These are phyloP conservation scores for Megatriorchis doriae DNA, from an alignment of 2,113 vertebrate genomes.

Conservation along the genomic window DNA sequence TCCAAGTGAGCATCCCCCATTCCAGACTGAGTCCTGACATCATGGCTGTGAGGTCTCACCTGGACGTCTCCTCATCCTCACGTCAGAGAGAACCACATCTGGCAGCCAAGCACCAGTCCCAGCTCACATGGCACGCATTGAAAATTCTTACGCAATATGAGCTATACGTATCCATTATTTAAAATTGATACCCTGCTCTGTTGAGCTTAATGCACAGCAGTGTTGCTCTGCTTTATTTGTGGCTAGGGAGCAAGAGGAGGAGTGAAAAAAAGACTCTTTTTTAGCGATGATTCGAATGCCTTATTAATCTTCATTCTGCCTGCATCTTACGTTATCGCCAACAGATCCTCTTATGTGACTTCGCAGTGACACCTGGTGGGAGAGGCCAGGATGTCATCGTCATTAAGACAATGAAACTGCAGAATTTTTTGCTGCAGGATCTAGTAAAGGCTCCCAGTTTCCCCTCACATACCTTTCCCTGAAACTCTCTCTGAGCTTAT, in stretches of 20 bases:
- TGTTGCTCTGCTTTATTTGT: background rate
- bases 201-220: background rate
- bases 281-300: background rate
- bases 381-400: slow-evolving; percentile 10
- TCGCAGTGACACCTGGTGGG: slow-evolving; percentile 43
- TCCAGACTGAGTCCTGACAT: background rate
- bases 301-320: slow-evolving; percentile 7
- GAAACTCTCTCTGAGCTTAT: background rate
- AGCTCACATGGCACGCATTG: background rate
- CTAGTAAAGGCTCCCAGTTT: background rate
- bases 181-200: background rate
- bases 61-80: background rate
- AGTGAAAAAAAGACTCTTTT: background rate
- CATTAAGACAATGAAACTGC: background rate
- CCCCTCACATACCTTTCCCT: background rate
- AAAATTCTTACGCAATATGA: background rate
- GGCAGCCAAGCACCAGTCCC: background rate
- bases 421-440: background rate
- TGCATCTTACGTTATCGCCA: background rate
- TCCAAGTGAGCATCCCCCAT: background rate
- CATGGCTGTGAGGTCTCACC: accelerated
- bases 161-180: background rate
- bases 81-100: background rate
- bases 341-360: background rate
- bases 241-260: background rate